Conservation (phyloP, 2,888 invertebrate species). For the Apotomis capreana region DNA sequence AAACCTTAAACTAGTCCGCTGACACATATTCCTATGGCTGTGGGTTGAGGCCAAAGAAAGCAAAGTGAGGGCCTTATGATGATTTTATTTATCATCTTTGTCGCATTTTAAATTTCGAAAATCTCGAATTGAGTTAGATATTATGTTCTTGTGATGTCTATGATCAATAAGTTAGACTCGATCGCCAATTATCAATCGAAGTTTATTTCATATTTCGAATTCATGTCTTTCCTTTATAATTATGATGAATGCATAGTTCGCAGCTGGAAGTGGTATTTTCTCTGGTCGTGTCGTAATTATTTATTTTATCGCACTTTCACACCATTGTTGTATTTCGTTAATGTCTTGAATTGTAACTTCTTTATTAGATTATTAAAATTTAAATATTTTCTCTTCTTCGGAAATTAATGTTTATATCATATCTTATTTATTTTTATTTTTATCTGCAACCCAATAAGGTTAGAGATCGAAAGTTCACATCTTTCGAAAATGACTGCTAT, state of each 20-base stretch:
- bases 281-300: slow-evolving; percentile 14
- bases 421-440: background rate
- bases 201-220: slow-evolving; percentile 47
- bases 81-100: slow-evolving; percentile 60
- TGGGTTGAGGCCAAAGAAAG: slow-evolving; percentile 62
- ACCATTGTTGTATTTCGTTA: slow-evolving; percentile 27
- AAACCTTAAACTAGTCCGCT: slow-evolving; percentile 50
- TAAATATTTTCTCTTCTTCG: slow-evolving; percentile 28
- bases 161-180: slow-evolving; percentile 52
- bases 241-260: slow-evolving; percentile 25
- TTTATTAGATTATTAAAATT: slow-evolving; percentile 27
- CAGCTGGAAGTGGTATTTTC: slow-evolving; percentile 23
- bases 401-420: slow-evolving; percentile 5
- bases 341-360: slow-evolving; percentile 14
- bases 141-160: slow-evolving; percentile 51
- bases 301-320: slow-evolving; percentile 40
- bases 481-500: background rate
- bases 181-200: slow-evolving; percentile 54
- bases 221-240: slow-evolving; percentile 29
- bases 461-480: background rate
- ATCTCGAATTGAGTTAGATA: slow-evolving; percentile 62
- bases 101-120: slow-evolving; percentile 58
- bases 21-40: slow-evolving; percentile 48
- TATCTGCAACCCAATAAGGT: background rate
- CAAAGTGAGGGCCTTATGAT: slow-evolving; percentile 52